Percentiles rank a stretch among this genome's conserved stretches.
phyloP scores from a whole-genome alignment of 2,888 invertebrate species.

The Lutraria lutraria region DNA sequence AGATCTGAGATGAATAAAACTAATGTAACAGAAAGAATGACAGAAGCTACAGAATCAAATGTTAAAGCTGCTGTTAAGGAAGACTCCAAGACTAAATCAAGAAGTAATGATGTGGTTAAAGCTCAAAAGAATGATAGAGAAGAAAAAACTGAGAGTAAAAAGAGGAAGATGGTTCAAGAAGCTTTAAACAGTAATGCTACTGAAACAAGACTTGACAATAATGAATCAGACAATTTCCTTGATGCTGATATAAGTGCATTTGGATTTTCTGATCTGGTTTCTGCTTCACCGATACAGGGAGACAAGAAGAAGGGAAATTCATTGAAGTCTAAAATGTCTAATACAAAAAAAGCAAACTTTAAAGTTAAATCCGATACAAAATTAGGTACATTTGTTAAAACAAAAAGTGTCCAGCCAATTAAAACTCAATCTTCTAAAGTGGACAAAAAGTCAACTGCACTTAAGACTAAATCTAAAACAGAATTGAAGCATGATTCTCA shows the following conservation, averaged over 20 bases:
- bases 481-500: not conserved
- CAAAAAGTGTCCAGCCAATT: not conserved
- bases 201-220: not conserved
- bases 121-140: not conserved
- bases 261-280: slow-evolving; percentile 58
- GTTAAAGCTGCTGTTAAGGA: slow-evolving; percentile 3
- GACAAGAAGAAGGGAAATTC: slow-evolving; percentile 14
- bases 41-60: not conserved
- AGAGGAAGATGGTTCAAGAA: not conserved
- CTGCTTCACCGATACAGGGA: slow-evolving; percentile 53
- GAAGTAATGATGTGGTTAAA: not conserved
- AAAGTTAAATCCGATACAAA: slow-evolving; percentile 21
- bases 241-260: slow-evolving; percentile 49
- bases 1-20: slow-evolving; percentile 14
- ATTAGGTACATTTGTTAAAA: not conserved
- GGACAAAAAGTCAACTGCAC: not conserved
- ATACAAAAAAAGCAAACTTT: not conserved
- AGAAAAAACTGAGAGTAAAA: not conserved
- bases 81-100: not conserved
- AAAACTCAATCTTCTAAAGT: slow-evolving; percentile 2
- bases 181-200: not conserved
- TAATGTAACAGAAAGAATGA: not conserved
- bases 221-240: not conserved
- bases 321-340: not conserved
- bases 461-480: not conserved